Evolutionary conservation across 2,797 vertebrate species (phyloP), one percentile per base, ranked within the genome.

Genomic region (Liasis olivaceus): DNA sequence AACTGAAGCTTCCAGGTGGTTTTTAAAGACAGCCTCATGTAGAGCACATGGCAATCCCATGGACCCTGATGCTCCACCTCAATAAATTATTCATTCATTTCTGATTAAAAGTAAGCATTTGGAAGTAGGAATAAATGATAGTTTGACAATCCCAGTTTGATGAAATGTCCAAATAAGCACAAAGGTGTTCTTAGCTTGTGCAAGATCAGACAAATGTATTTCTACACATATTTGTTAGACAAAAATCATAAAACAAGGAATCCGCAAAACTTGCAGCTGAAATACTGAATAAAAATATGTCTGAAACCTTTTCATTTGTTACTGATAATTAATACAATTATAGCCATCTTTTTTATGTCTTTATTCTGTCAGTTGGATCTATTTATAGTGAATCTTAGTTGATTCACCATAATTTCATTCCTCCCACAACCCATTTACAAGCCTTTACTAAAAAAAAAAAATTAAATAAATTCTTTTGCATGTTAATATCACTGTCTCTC

Each of bases 261-360:
- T 59, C 56, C 90, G 89, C 84, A 95, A 91, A 28, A 94, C 17
- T 87, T 95, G 94, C 92, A 95, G 92, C 12, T 90, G 66, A 97
- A 96, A 96, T 59, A 60, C 63, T 54, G 91, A 95, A 94, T 84
- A 96, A 96, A 95, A 97, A 97, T 96, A 96, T 96, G 96, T 93
- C 91, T 93, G 92, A 96, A 97, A 97, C 95, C 94, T 93, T 95
- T 96, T 97, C 94, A 97, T 97, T 97, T 97, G 94, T 95, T 97
- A 92, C 89, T 89, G 95, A 90, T 94, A 97, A 97, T 98, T 97
- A 96, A 95, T 91, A 96, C 92, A 97, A 96, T 94, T 93, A 95
- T 87, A 97, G 89, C 92, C 91, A 95, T 95, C 84, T 95, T 95
- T 95, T 94, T 96, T 94, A 95, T 89, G 92, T 85, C 87, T 97